Conservation (phyloP, 2,113 vertebrate genomes). For the Ramphastos sulfuratus region DNA sequence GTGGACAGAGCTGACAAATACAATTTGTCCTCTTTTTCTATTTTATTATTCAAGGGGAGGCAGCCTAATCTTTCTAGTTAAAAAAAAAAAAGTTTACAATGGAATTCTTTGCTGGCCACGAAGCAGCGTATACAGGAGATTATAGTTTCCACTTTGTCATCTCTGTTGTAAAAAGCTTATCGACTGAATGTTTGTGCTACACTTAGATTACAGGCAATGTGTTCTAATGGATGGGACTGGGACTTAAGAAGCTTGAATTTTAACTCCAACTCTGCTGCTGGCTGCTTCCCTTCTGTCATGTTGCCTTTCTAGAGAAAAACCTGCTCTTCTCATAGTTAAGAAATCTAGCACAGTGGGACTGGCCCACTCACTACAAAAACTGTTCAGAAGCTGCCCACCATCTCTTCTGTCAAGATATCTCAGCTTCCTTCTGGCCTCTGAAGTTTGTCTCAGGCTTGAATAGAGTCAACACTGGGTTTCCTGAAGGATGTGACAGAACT, state of each 20-base stretch:
- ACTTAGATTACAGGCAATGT: background rate
- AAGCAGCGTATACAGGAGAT: constrained; percentile 31
- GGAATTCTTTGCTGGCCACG: constrained; percentile 12
- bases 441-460: background rate
- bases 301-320: background rate
- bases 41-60: constrained; percentile 6
- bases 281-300: background rate
- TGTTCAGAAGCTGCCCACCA: background rate
- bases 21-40: background rate
- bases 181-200: constrained; percentile 5
- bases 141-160: constrained; percentile 29
- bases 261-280: background rate
- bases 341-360: background rate
- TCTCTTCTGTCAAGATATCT: background rate
- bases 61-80: background rate
- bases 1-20: background rate
- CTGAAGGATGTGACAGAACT: background rate
- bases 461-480: background rate
- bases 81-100: background rate
- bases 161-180: constrained; percentile 47
- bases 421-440: background rate
- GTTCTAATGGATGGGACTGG: background rate
- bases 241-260: constrained; percentile 5
- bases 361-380: background rate
- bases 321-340: background rate